A percentile compares a stretch with the other conserved stretches of the same genome.
These are phyloP conservation scores for Campopleginae sp. DNA, from an alignment of 2,888 invertebrate species.

Conservation along the genomic window DNA sequence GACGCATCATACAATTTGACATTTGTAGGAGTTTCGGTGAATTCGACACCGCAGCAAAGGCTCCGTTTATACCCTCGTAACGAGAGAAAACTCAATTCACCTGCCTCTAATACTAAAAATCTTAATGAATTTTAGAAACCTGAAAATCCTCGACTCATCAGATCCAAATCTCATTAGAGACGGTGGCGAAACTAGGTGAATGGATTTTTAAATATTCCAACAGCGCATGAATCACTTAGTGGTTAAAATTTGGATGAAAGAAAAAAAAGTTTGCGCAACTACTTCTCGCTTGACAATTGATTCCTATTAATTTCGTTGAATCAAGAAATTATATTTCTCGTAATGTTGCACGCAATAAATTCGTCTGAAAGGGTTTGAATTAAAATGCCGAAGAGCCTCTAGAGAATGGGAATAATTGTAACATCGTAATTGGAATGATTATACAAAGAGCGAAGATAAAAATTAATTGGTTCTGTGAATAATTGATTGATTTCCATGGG, in stretches of 20 bases:
- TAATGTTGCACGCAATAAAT: too few species aligned
- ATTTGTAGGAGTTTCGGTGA: conserved; percentile 39
- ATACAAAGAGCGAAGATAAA: too few species aligned
- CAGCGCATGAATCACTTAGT: not conserved
- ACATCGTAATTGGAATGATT: too few species aligned
- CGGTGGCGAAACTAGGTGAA: not conserved
- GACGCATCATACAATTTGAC: conserved; percentile 45
- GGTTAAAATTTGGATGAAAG: too few species aligned
- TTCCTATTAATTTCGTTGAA: not conserved
- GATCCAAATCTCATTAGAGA: not conserved
- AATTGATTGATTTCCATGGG: not conserved
- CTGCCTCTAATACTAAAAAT: not conserved
- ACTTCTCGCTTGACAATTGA: not conserved
- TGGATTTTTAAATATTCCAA: not conserved
- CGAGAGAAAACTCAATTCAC: not conserved
- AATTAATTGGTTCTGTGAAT: not conserved
- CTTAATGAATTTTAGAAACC: not conserved
- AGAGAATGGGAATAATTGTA: too few species aligned
- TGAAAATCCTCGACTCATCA: not conserved
- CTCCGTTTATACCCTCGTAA: not conserved
- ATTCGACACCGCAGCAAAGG: not conserved
- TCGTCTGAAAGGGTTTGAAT: too few species aligned
- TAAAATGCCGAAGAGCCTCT: too few species aligned
- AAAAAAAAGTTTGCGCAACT: not conserved
- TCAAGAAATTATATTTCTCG: not conserved